Base-by-base conservation (phyloP, 2,888 invertebrate genomes). In the Mantis religiosa region DNA sequence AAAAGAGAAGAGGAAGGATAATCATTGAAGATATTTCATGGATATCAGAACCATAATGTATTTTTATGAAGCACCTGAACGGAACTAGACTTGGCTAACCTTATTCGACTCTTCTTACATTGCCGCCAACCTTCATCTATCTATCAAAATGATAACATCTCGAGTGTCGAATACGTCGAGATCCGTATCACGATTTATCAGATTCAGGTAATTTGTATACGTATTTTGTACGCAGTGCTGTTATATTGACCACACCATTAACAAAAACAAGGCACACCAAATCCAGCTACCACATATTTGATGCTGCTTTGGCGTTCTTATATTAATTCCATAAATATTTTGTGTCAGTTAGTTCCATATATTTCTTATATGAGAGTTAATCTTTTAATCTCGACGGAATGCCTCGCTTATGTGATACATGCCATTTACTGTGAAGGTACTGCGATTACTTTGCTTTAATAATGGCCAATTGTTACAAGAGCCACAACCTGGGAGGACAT, bases 131-230 rank as follows among this genome's bases (percentile, higher is more conserved):
- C 54, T 28, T 30, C 84, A 34, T 84, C 86, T 81, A 86, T 86
- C 86, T 12, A 86, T 86, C 86, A 86, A 86, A 86, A 30, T 28
- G 86, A 86, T 86, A 86, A 86, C 12, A 86, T 86, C 86, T 71
- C 25, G 81, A 54, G 28, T 28, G 71, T 28, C 71, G 28, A 28
- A 41, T 71, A 84, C 28, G 81, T 27, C 28, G 28, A 86, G 86
- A 71, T 86, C 28, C 28, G 54, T 86, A 86, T 86, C 86, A 28
- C 8, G 28, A 28, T 71, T 86, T 86, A 81, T 86, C 86, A 86
- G 86, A 81, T 86, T 86, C 86, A 47, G 71, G 81, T 86, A 86
- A 86, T 86, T 86, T 86, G 86, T 86, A 84, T 34, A 84, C 28
- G 54, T 71, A 71, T 71, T 71, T 71, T 71, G 54, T 71, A 71